Conservation (phyloP, 2,113 vertebrate species). For the Eleginops maclovinus region DNA sequence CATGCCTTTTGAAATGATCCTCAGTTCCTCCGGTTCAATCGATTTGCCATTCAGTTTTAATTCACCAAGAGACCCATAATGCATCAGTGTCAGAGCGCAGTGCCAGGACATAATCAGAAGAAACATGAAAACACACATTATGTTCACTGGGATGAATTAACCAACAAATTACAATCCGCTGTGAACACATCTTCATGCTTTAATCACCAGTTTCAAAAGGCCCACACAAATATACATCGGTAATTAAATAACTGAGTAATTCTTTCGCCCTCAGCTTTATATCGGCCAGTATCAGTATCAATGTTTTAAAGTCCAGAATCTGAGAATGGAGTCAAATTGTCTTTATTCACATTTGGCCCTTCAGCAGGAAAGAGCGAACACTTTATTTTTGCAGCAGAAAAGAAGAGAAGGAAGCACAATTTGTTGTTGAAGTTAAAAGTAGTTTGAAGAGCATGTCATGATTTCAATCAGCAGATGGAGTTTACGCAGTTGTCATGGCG, state of each 20-base stretch:
- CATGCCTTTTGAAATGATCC: conserved; percentile 44
- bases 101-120: conserved; percentile 1
- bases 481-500: neutral
- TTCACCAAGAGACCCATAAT: conserved; percentile 9
- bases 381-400: neutral
- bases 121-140: conserved; percentile 15
- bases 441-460: neutral
- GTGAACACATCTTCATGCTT: neutral
- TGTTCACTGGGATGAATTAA: conserved; percentile 6
- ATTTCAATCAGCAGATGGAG: neutral
- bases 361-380: too few species aligned
- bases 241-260: too few species aligned
- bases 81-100: neutral
- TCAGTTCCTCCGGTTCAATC: conserved; percentile 22
- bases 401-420: too few species aligned
- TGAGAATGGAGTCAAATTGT: too few species aligned
- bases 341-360: too few species aligned
- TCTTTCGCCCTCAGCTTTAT: too few species aligned
- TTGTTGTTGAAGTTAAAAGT: too few species aligned
- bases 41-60: conserved; percentile 42
- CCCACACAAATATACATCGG: too few species aligned
- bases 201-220: too few species aligned
- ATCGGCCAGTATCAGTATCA: too few species aligned
- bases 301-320: too few species aligned
- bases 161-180: neutral